These are phyloP conservation scores for Amblyopsis hoosieri DNA, from an alignment of 2,797 vertebrate species.

Conservation along the genomic window DNA sequence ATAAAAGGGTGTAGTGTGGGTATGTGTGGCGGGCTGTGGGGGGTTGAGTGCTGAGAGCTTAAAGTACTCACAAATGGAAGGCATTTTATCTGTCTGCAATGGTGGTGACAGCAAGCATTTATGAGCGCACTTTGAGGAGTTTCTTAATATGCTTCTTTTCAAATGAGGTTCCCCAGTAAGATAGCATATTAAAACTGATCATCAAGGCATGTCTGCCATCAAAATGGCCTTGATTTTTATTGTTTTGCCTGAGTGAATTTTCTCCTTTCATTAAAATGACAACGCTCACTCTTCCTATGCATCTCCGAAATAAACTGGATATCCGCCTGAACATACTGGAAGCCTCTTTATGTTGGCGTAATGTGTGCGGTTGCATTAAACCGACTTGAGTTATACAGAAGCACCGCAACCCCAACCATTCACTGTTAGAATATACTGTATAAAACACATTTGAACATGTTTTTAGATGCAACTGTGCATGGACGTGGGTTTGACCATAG, in stretches of 20 bases:
- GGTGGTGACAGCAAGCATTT: constrained; percentile 53
- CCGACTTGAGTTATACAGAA: constrained; percentile 1
- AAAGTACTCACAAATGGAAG: constrained; percentile 40
- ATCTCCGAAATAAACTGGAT: constrained; percentile 64
- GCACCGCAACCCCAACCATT: too few species aligned
- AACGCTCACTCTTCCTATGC: constrained; percentile 58
- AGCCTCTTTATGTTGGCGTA: constrained; percentile 11
- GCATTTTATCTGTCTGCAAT: constrained; percentile 57
- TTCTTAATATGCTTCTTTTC: constrained; percentile 68
- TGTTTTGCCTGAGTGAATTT: constrained; percentile 59
- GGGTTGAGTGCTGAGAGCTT: constrained; percentile 1
- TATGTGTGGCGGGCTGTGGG: too few species aligned
- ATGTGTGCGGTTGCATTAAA: constrained; percentile 22
- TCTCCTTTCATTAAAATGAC: constrained; percentile 64
- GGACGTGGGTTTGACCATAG: too few species aligned
- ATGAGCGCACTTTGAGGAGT: constrained; percentile 63
- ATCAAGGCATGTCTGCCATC: constrained; percentile 69
- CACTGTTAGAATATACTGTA: too few species aligned
- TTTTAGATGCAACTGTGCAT: too few species aligned
- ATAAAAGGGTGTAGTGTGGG: constrained; percentile 3
- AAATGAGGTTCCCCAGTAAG: constrained; percentile 59
- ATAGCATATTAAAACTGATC: constrained; percentile 74
- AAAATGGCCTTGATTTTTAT: constrained; percentile 53
- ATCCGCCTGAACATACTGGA: constrained; percentile 35
- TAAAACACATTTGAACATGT: too few species aligned